Evolutionary conservation across 2,888 invertebrate species (phyloP).

Genomic region (Platynereis dumerilii): DNA sequence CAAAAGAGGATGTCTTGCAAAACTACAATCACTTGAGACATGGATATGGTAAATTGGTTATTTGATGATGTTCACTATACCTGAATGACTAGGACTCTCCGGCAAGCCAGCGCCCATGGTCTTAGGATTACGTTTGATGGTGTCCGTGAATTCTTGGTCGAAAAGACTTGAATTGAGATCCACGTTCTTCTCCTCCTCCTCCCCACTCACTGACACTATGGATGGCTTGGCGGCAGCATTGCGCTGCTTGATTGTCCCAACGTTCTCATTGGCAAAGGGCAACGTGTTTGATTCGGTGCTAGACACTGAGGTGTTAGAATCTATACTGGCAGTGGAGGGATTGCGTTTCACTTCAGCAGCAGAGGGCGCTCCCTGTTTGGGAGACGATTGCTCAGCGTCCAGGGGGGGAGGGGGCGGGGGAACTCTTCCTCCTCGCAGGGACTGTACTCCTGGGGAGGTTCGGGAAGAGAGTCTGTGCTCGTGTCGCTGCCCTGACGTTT

Average conservation of each 20-base stretch:
- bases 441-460: conserved; percentile 8
- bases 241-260: conserved; percentile 94
- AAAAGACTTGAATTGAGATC: conserved; percentile 39
- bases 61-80: too few relatives aligned
- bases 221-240: conserved; percentile 51
- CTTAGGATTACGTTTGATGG: conserved; percentile 29
- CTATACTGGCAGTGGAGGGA: conserved; percentile 17
- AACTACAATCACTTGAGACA: too few relatives aligned
- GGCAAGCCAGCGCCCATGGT: background rate
- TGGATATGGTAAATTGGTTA: too few relatives aligned
- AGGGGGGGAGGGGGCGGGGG: conserved; percentile 55
- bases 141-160: conserved; percentile 27
- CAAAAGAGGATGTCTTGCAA: too few relatives aligned
- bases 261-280: conserved; percentile 98
- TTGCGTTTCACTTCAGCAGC: conserved; percentile 14
- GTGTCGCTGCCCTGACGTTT: conserved; percentile 6
- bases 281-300: conserved; percentile 88
- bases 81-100: too few relatives aligned
- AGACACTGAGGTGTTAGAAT: conserved; percentile 64
- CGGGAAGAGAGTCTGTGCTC: conserved; percentile 1
- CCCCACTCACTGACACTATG: conserved; percentile 45
- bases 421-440: conserved; percentile 45
- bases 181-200: conserved; percentile 17
- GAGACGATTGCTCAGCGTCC: conserved; percentile 16
- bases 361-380: background rate